A percentile compares a stretch with the other conserved stretches of the same genome.
Evolutionary conservation across 2,888 invertebrate genomes (phyloP).

Genomic region (Heterodera filipjevi): DNA sequence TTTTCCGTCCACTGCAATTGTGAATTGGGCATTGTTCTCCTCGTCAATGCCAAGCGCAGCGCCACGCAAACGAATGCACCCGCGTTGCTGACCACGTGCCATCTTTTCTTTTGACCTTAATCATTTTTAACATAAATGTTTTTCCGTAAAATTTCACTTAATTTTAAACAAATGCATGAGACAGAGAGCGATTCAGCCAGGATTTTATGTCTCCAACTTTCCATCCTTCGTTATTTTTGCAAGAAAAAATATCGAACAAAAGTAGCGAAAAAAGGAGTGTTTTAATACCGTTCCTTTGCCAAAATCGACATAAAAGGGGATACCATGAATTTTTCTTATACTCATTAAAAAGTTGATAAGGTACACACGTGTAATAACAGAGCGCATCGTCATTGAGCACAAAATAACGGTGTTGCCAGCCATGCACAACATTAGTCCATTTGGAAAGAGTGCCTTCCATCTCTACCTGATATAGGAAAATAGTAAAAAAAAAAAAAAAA

Average conservation of each 20-base stretch:
- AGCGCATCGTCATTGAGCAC: slow-evolving; percentile 92
- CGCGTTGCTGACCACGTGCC: slow-evolving; percentile 92
- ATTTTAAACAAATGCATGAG: too few relatives aligned
- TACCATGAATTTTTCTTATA: background rate
- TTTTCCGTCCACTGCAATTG: slow-evolving; percentile 97
- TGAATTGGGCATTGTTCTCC: slow-evolving; percentile 94
- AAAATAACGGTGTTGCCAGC: slow-evolving; percentile 99
- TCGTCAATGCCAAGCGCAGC: slow-evolving; percentile 98
- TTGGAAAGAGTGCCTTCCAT: slow-evolving; percentile 94
- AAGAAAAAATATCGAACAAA: too few relatives aligned
- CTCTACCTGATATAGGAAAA: too few relatives aligned
- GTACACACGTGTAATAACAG: slow-evolving; percentile 84
- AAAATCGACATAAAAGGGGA: too few relatives aligned
- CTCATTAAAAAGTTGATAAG: background rate
- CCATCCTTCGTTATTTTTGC: too few relatives aligned
- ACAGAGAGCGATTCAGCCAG: too few relatives aligned
- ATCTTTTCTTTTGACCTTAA: slow-evolving; percentile 70
- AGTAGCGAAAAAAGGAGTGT: too few relatives aligned
- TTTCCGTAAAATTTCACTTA: too few relatives aligned
- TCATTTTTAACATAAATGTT: slow-evolving; percentile 9
- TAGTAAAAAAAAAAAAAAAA: too few relatives aligned
- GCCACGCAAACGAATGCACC: slow-evolving; percentile 89
- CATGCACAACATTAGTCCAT: slow-evolving; percentile 97
- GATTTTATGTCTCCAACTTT: too few relatives aligned
- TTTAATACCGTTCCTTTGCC: too few relatives aligned